Evolutionary conservation across 2,797 vertebrate species (phyloP).

Genomic region (Dermochelys coriacea): DNA sequence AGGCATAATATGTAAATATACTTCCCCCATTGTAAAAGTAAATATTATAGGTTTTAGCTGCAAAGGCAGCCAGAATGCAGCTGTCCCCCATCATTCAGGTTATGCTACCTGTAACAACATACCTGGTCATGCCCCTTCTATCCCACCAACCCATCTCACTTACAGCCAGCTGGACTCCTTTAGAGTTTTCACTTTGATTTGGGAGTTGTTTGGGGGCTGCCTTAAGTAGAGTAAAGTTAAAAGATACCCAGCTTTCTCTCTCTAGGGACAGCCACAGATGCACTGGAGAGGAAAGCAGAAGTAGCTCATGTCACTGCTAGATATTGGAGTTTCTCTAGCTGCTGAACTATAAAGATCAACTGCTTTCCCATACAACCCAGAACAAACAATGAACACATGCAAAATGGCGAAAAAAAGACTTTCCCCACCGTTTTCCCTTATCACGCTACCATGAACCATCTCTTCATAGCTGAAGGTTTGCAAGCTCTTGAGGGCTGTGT

Average conservation of each 20-base stretch:
- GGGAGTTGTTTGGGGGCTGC: background rate
- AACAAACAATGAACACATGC: conserved; percentile 21
- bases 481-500: conserved; percentile 5
- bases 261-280: conserved; percentile 5
- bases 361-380: conserved; percentile 17
- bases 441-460: background rate
- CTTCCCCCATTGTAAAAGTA: background rate
- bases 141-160: background rate
- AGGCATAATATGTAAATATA: background rate
- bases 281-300: conserved; percentile 12
- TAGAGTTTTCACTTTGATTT: background rate
- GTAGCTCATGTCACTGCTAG: conserved; percentile 13
- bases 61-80: background rate
- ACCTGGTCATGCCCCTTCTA: background rate
- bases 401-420: conserved; percentile 28
- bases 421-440: conserved; percentile 3
- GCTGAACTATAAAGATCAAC: conserved; percentile 48
- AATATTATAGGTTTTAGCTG: background rate
- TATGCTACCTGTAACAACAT: background rate
- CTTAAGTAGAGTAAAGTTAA: conserved; percentile 42
- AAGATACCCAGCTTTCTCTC: conserved; percentile 29
- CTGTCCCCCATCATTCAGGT: background rate
- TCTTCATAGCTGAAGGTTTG: conserved; percentile 45
- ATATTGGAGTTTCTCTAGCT: background rate
- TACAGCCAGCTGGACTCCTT: conserved; percentile 14